A percentile compares a stretch with the other conserved stretches of the same genome.
Evolutionary conservation across 1,140 invertebrate genomes (phyloP).

Genomic region (Drosophila guanche): DNA sequence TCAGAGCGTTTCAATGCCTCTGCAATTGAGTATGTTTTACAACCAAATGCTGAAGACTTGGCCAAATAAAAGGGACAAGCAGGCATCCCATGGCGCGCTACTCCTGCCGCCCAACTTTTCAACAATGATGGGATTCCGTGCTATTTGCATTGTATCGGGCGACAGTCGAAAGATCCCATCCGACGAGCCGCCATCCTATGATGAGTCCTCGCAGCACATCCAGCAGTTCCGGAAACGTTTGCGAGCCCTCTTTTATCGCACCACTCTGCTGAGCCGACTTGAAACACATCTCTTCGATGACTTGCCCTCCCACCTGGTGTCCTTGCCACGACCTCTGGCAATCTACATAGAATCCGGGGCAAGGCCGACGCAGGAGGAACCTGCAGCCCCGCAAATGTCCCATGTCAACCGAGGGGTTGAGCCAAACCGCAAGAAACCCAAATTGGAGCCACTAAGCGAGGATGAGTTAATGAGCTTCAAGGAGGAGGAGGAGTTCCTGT

Average conservation of each 20-base stretch:
- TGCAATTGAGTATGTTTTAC: conserved; percentile 27
- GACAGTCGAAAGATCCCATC: conserved; percentile 9
- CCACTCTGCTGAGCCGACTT: conserved; percentile 67
- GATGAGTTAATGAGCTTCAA: conserved; percentile 27
- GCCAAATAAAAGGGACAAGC: background rate
- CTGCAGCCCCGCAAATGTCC: conserved; percentile 3
- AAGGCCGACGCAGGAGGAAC: background rate
- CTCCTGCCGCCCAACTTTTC: conserved; percentile 68
- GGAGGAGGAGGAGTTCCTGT: conserved; percentile 10
- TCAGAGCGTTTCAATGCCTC: conserved; percentile 12
- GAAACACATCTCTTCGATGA: conserved; percentile 36
- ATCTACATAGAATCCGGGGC: background rate
- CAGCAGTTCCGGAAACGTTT: conserved; percentile 66
- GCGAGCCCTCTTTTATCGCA: conserved; percentile 62
- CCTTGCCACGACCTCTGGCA: conserved; percentile 13
- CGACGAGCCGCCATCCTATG: background rate
- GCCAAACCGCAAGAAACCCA: conserved; percentile 2
- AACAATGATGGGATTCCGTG: conserved; percentile 72
- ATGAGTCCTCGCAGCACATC: conserved; percentile 36
- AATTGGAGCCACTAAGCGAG: conserved; percentile 32
- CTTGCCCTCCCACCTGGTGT: conserved; percentile 32
- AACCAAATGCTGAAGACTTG: conserved; percentile 33
- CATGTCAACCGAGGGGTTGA: background rate
- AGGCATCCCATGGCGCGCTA: background rate
- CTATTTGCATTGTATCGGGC: conserved; percentile 67